phyloP scores from a whole-genome alignment of 2,888 invertebrate genomes.

The Drosophila ochracea region DNA sequence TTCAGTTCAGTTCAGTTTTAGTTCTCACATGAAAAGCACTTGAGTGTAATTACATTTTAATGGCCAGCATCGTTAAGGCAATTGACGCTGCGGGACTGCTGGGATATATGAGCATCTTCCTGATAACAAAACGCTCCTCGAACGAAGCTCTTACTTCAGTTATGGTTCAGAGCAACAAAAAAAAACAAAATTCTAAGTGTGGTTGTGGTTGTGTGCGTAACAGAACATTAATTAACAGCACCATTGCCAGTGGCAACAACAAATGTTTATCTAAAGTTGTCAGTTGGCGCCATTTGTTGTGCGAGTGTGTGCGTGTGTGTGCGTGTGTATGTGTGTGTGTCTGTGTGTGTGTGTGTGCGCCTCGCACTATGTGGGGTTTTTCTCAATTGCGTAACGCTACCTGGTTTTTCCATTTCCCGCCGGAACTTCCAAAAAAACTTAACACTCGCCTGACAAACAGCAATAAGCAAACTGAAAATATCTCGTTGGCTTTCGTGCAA shows the following conservation, averaged over 20 bases:
- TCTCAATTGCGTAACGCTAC: slow-evolving; percentile 32
- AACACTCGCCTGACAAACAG: slow-evolving; percentile 9
- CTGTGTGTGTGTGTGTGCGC: slow-evolving; percentile 7
- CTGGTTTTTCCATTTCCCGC: slow-evolving; percentile 47
- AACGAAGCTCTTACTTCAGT: slow-evolving; percentile 8
- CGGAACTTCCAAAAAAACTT: slow-evolving; percentile 22
- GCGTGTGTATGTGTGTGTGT: neutral
- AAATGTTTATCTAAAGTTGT: slow-evolving; percentile 65
- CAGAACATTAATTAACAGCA: slow-evolving; percentile 71
- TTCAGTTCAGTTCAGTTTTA: slow-evolving; percentile 23
- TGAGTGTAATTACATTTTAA: slow-evolving; percentile 52
- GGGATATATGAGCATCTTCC: slow-evolving; percentile 19
- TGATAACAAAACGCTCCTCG: slow-evolving; percentile 17
- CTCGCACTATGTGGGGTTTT: neutral
- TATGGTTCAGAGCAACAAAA: slow-evolving; percentile 16
- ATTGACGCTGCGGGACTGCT: slow-evolving; percentile 56
- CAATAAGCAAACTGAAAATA: slow-evolving; percentile 19
- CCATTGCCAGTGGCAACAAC: slow-evolving; percentile 44
- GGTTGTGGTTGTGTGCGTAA: slow-evolving; percentile 26
- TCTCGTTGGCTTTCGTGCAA: slow-evolving; percentile 7
- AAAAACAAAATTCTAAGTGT: neutral
- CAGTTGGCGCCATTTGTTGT: slow-evolving; percentile 56
- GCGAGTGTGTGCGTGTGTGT: slow-evolving; percentile 7
- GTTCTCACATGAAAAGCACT: slow-evolving; percentile 31
- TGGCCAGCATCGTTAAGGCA: slow-evolving; percentile 44